Evolutionary conservation across 2,888 invertebrate genomes (phyloP), one percentile per base, ranked within the genome.

Genomic region (Dolichopus griseipennis): DNA sequence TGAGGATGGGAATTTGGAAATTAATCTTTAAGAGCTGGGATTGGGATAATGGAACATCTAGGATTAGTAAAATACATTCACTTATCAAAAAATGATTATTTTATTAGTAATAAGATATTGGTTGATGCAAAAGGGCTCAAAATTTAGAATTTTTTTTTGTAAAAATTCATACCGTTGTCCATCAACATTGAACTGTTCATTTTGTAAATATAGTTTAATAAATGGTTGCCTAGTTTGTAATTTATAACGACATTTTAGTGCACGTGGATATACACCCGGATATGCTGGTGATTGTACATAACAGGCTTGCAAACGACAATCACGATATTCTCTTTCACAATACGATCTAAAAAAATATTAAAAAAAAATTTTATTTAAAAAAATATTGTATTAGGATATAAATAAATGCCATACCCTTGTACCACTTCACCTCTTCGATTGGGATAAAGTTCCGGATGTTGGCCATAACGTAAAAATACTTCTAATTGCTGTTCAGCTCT

Each of bases 281-380:
- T 93, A 95, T 9, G 94, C 95, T 5, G 95, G 95, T 18, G 93
- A 93, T 81, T 95, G 95, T 5, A 95, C 94, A 81, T 94, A 95
- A 82, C 95, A 95, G 6, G 94, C 94, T 80, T 95, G 94, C 34
- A 95, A 85, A 21, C 92, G 86, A 77, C 93, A 93, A 78, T 95
- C 94, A 66, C 91, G 85, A 82, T 94, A 95, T 72, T 92, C 89
- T 68, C 93, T 84, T 78, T 94, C 93, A 79, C 94, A 94, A 79
- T 93, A 93, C 66, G 92, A 92, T 75, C 91, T 92, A 80, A 68
- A 82, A 78, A 73, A 67, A n/a, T n/a, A n/a, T n/a, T n/a, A n/a
- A n/a, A 64, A 70, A 69, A 52, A 66, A 65, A 69, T n/a, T n/a
- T n/a, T 67, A 65, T 68, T 64, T 65, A 43, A 62, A 7, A 66